Evolutionary conservation across 2,797 vertebrate species (phyloP), one percentile per base, ranked within the genome.

Genomic region (Protonibea diacanthus): DNA sequence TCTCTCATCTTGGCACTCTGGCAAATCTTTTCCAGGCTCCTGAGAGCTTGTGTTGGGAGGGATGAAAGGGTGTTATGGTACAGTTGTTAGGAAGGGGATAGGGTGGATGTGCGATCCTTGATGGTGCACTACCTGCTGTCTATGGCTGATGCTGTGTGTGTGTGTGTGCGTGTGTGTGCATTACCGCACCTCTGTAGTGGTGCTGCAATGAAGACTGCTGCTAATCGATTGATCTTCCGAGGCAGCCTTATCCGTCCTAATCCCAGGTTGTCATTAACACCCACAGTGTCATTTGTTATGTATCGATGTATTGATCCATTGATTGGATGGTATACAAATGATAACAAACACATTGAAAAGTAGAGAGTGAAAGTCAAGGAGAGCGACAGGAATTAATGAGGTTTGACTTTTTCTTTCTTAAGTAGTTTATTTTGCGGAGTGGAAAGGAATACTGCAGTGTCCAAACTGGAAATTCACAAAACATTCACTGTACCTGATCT

Each of bases 281-380:
- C 85, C 86, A 81, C 89, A 86, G 82, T 92, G 89, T 89, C 91
- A 92, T 95, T 95, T 95, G 94, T 93, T 93, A 92, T 84, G 82
- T 88, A 95, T 95, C 85, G 94, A 95, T 86, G 60, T 87, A 95
- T 94, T 93, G 94, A 95, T 84, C 89, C 90, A 94, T 95, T 82
- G 93, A 93, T 82, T 56, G 64, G 63, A 83, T 68, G 87, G 91
- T 92, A 93, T 93, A 93, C 85, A 93, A 93, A 94, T 94, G 90
- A 93, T 93, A 93, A 92, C 86, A 89, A 89, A 91, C 86, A 90
- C 79, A 88, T 77, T 78, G 86, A 78, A 89, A 89, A 89, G 67
- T 70, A 83, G 77, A 87, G 80, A 85, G 92, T 88, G 80, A 89
- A 91, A 92, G 88, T 82, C 83, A 83, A 88, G 78, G 53, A 52